phyloP scores from a whole-genome alignment of 2,888 invertebrate species.

The Dorcus parallelipipedus region DNA sequence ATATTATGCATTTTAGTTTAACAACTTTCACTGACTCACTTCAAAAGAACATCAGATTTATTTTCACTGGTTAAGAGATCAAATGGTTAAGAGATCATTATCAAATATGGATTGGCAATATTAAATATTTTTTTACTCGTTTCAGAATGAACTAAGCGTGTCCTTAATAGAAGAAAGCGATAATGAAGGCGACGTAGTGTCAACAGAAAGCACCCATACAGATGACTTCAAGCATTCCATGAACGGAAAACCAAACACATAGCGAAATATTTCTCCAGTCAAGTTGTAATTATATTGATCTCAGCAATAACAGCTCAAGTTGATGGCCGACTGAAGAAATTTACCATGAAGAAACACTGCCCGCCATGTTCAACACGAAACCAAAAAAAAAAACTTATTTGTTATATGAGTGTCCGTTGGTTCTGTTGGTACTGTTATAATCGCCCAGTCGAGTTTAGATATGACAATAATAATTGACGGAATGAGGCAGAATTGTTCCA shows the following conservation, averaged over 20 bases:
- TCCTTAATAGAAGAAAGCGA: conserved; percentile 38
- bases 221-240: conserved; percentile 20
- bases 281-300: conserved; percentile 18
- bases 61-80: no score
- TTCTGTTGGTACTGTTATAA: conserved; percentile 25
- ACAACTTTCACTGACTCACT: no score
- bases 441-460: conserved; percentile 39
- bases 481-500: conserved; percentile 43
- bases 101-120: no score
- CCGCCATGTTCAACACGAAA: conserved; percentile 12
- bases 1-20: no score
- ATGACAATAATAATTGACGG: conserved; percentile 44
- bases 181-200: conserved; percentile 23
- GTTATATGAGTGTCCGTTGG: conserved; percentile 20
- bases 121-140: conserved; percentile 18
- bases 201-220: conserved; percentile 14
- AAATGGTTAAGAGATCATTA: no score
- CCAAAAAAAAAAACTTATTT: conserved; percentile 12
- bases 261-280: conserved; percentile 10
- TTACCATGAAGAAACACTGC: conserved; percentile 19
- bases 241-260: conserved; percentile 17
- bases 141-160: conserved; percentile 46
- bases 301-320: conserved; percentile 24
- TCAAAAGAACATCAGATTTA: no score
- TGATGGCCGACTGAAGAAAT: not conserved